phyloP scores from a whole-genome alignment of 2,797 vertebrate genomes.

The Crypturellus tataupa region DNA sequence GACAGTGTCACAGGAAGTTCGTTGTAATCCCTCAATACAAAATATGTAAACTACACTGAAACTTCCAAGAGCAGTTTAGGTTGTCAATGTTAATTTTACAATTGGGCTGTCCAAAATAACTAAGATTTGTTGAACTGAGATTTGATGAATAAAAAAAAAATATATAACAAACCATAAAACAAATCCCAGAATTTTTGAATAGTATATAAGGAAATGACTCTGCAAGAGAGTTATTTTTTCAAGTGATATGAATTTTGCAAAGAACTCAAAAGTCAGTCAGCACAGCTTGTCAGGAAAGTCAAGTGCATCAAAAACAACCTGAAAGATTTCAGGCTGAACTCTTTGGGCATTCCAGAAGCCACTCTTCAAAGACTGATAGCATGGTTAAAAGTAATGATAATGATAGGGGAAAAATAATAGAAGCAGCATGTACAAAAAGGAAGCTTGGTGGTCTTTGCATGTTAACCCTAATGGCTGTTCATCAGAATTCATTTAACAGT shows the following conservation, averaged over 20 bases:
- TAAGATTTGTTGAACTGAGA: background rate
- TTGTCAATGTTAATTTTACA: background rate
- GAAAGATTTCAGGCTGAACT: background rate
- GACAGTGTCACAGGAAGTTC: background rate
- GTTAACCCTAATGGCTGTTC: background rate
- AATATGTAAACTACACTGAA: background rate
- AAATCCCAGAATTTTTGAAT: accelerated
- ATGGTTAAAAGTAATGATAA: background rate
- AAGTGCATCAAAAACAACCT: background rate
- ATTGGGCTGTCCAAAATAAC: background rate
- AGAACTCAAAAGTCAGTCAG: background rate
- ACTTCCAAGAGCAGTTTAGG: background rate
- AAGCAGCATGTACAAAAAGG: background rate
- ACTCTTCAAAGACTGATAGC: background rate
- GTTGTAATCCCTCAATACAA: background rate
- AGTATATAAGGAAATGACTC: background rate
- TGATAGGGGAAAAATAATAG: background rate
- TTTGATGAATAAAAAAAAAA: background rate
- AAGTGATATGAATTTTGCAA: background rate
- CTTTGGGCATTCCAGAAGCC: background rate
- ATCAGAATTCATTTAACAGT: background rate
- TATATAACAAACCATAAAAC: background rate
- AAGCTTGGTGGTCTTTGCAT: background rate
- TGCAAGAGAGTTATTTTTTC: background rate
- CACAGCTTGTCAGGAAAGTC: background rate